Conservation (phyloP, 2,888 invertebrate genomes). For the Apotomis capreana region DNA sequence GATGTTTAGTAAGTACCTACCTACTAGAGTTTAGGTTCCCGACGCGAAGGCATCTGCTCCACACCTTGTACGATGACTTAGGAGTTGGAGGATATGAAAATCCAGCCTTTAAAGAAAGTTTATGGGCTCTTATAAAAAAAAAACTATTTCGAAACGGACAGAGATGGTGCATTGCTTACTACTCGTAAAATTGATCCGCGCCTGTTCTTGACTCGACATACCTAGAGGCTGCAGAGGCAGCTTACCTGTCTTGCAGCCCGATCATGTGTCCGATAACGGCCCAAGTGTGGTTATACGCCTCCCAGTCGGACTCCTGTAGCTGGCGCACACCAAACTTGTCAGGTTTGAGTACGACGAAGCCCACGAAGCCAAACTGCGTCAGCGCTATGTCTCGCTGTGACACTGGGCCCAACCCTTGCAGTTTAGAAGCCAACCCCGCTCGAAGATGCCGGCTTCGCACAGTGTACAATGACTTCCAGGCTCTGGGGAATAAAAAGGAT, state of each 20-base stretch:
- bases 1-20: no score
- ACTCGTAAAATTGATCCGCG: no score
- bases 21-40: no score
- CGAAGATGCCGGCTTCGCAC: constrained; percentile 87
- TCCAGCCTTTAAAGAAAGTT: no score
- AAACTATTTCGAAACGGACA: no score
- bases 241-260: constrained; percentile 91
- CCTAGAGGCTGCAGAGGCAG: not conserved
- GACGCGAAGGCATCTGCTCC: no score
- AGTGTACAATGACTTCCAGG: constrained; percentile 86
- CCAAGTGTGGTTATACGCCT: constrained; percentile 93
- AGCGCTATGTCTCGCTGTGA: constrained; percentile 93
- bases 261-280: constrained; percentile 90
- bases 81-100: no score
- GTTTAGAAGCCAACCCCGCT: constrained; percentile 79
- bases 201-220: no score
- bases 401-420: constrained; percentile 81
- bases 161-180: no score
- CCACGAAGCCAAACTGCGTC: constrained; percentile 95
- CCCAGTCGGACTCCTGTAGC: constrained; percentile 85
- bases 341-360: constrained; percentile 86
- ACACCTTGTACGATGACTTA: no score
- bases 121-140: no score
- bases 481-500: constrained; percentile 65
- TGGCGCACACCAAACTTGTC: constrained; percentile 86